These are phyloP conservation scores for Anisognathus igniventris DNA, from an alignment of 2,797 vertebrate genomes.

Conservation along the genomic window DNA sequence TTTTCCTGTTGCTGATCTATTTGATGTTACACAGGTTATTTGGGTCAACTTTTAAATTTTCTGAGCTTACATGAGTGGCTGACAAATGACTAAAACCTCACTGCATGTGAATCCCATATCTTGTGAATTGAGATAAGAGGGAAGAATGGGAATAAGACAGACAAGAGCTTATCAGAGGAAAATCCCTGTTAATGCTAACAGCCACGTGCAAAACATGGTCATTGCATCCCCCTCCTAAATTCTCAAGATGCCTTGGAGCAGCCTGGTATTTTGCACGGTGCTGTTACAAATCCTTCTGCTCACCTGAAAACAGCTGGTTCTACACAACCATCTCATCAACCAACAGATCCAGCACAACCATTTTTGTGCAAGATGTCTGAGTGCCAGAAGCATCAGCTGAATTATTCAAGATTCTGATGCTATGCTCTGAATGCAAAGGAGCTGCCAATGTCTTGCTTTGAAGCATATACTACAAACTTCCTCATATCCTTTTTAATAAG, in stretches of 20 bases:
- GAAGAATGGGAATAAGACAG: not conserved
- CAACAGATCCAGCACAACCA: not conserved
- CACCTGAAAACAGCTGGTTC: not conserved
- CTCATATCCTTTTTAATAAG: not conserved
- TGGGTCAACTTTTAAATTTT: not conserved
- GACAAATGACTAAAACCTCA: not conserved
- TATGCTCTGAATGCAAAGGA: not conserved
- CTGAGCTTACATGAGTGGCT: not conserved
- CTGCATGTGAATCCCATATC: not conserved
- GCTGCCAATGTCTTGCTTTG: not conserved
- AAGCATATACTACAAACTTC: not conserved
- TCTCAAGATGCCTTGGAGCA: not conserved
- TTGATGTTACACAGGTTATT: not conserved
- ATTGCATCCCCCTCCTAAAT: not conserved
- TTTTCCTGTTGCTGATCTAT: not conserved
- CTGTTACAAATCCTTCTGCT: not conserved
- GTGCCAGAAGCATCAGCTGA: not conserved
- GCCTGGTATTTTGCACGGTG: not conserved
- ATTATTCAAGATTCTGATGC: not conserved
- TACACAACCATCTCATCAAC: not conserved
- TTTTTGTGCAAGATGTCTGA: not conserved
- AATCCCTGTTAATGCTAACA: constrained; percentile 34
- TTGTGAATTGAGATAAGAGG: constrained; percentile 1
- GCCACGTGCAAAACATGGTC: not conserved
- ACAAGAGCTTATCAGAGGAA: constrained; percentile 29